Base-by-base conservation (phyloP, 2,888 invertebrate species). In the Zaprionus lineosus region DNA sequence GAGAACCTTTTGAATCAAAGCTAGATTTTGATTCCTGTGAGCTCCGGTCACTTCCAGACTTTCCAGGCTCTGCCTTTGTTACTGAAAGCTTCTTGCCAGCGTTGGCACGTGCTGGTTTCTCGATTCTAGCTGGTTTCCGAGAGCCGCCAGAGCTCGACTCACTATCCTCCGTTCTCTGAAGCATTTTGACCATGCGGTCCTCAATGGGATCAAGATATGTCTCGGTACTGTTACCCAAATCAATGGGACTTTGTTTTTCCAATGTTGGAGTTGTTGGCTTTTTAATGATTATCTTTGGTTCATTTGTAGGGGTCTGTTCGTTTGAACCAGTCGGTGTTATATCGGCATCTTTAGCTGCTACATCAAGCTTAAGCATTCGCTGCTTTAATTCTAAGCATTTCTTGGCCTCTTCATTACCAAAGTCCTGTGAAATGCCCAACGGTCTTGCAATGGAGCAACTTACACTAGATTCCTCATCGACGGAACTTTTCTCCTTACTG, bases 401-500 rank as follows among this genome's bases (percentile, higher is more conserved):
- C 19, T 86, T 87, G 5, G 91, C 91, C 41, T 94, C 94, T 65
- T 92, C 92, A 57, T 93, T 93, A 28, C 93, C 93, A 69, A 94
- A 92, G 77, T 93, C 94, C 88, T 94, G 95, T 2, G 95, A 95
- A 72, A 95, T 94, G 0, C 95, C 95, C 43, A 95, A 90, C 0
- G 95, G 94, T 59, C 94, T 91, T 0, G 95, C 95, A 75, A 95
- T 95, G 0, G 95, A 95, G 87, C 95, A 95, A 87, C 94, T 94
- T 0, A 93, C 92, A 88, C 94, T 94, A 0, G 94, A 94, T 86
- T 94, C 94, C 63, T 94, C 94, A 34, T 93, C 93, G 12, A 93
- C 90, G 1, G 93, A 93, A 78, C 92, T 93, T 34, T 93, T 93
- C 88, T 94, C 94, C 58, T 93, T 90, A 36, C 87, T 75, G 48